These are phyloP conservation scores for Meteorus sp. DNA, from an alignment of 1,140 invertebrate species.

Conservation along the genomic window DNA sequence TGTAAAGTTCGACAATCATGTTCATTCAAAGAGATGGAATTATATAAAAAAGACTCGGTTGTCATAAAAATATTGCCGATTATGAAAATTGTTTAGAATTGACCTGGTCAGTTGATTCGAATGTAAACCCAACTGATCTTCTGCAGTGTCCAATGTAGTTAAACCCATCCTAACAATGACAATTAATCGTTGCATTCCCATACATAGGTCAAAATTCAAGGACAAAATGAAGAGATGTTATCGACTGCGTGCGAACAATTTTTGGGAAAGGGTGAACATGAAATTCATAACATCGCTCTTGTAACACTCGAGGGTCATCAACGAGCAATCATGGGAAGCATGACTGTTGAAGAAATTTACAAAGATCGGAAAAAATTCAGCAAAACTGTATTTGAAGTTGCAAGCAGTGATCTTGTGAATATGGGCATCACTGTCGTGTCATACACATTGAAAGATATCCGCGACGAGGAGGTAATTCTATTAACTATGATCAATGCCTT, in stretches of 20 bases:
- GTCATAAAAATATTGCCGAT: no score
- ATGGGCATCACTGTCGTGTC: constrained; percentile 99
- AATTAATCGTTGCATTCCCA: no score
- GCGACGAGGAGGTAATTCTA: constrained; percentile 89
- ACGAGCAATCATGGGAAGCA: constrained; percentile 97
- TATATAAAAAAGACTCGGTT: no score
- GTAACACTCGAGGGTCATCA: constrained; percentile 98
- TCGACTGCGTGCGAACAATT: constrained; percentile 96
- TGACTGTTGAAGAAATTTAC: constrained; percentile 99
- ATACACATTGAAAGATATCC: constrained; percentile 96
- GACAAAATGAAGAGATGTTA: constrained; percentile 96
- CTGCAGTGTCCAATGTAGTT: no score
- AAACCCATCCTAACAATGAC: no score
- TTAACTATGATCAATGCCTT: no score
- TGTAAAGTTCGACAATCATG: no score
- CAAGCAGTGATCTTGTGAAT: constrained; percentile 93
- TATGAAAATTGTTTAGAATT: no score
- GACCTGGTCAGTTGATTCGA: no score
- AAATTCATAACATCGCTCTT: constrained; percentile 91
- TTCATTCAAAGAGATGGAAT: no score
- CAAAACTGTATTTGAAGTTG: constrained; percentile 94
- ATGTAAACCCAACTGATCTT: no score
- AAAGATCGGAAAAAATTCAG: constrained; percentile 99
- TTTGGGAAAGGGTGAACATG: constrained; percentile 85
- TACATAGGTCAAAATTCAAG: constrained; percentile 97